Evolutionary conservation across 2,113 vertebrate genomes (phyloP).

Genomic region (Todiramphus chloris): DNA sequence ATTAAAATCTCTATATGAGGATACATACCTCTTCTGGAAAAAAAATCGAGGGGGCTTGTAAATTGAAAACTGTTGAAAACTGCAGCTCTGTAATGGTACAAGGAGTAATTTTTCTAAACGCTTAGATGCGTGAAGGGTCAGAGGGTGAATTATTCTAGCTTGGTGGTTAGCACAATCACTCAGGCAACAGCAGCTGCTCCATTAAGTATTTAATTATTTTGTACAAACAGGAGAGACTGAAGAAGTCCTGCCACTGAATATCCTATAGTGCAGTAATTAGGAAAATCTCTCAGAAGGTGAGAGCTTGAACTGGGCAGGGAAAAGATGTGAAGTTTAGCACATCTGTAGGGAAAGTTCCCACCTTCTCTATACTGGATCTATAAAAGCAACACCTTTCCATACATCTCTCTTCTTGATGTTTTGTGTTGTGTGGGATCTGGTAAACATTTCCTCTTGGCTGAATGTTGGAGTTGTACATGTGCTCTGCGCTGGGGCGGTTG

Average conservation of each 20-base stretch:
- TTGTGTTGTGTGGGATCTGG: neutral
- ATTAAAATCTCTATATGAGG: neutral
- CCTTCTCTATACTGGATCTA: neutral
- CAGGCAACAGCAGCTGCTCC: neutral
- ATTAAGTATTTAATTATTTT: slow-evolving; percentile 19
- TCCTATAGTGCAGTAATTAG: neutral
- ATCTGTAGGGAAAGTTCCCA: neutral
- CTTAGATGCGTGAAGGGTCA: neutral
- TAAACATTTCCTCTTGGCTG: neutral
- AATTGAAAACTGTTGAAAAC: slow-evolving; percentile 50
- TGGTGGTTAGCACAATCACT: neutral
- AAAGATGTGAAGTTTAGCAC: neutral
- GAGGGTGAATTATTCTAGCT: neutral
- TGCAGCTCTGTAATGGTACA: neutral
- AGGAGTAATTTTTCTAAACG: neutral
- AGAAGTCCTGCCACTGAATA: neutral
- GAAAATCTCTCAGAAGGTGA: neutral
- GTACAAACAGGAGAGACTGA: neutral
- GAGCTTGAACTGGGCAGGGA: neutral
- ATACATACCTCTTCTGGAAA: neutral
- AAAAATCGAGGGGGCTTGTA: neutral
- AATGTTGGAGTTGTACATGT: neutral
- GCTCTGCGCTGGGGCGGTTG: neutral
- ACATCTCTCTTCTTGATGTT: neutral
- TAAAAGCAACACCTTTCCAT: neutral